A percentile compares a stretch with the other conserved stretches of the same genome.
phyloP scores from a whole-genome alignment of 2,888 invertebrate species.

The Melinaea menophilus region DNA sequence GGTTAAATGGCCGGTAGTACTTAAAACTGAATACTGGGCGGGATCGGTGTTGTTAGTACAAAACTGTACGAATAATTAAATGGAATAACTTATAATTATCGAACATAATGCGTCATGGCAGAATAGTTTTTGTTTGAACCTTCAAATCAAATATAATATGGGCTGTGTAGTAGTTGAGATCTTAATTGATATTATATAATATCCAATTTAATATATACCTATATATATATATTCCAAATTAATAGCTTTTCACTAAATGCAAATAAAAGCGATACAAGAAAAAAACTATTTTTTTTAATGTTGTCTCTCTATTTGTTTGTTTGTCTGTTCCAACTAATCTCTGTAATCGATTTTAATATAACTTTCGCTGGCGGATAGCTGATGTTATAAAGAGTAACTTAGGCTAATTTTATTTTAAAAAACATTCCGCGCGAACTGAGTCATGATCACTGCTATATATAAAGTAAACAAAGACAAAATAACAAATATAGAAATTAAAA shows the following conservation, averaged over 20 bases:
- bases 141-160: constrained; percentile 22
- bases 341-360: too few relatives aligned
- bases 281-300: background rate
- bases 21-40: constrained; percentile 59
- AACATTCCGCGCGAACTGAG: too few relatives aligned
- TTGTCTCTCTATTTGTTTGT: too few relatives aligned
- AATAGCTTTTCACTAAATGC: background rate
- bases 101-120: constrained; percentile 31
- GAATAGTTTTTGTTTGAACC: constrained; percentile 25
- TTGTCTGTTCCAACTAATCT: too few relatives aligned
- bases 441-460: background rate
- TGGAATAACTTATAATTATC: constrained; percentile 60
- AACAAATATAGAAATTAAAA: background rate
- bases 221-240: background rate
- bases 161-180: constrained; percentile 12
- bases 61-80: constrained; percentile 66
- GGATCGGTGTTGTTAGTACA: constrained; percentile 60
- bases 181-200: constrained; percentile 3
- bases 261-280: background rate
- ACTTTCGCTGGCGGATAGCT: too few relatives aligned
- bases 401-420: too few relatives aligned
- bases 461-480: background rate
- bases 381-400: too few relatives aligned
- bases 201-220: background rate
- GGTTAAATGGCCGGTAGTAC: constrained; percentile 45